Evolutionary conservation across 1,140 invertebrate species (phyloP).

Genomic region (Plutomurus gul): DNA sequence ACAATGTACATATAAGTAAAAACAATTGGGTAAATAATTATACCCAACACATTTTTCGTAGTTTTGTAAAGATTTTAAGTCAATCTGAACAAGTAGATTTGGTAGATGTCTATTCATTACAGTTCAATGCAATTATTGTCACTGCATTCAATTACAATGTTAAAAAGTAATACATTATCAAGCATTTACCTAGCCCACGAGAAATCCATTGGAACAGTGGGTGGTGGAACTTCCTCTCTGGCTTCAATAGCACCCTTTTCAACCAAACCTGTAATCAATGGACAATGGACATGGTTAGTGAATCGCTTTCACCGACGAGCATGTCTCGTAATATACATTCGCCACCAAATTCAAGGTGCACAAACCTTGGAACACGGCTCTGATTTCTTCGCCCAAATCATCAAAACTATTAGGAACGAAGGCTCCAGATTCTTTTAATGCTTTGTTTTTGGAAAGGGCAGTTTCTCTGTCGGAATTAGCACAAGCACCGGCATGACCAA

Average conservation of each 20-base stretch:
- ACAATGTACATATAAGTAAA: constrained; percentile 50
- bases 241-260: constrained; percentile 81
- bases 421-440: constrained; percentile 80
- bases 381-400: constrained; percentile 77
- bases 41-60: constrained; percentile 16
- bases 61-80: background rate
- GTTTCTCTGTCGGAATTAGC: constrained; percentile 96
- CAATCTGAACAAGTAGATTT: background rate
- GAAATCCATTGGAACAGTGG: constrained; percentile 99
- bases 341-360: no score
- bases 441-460: constrained; percentile 88
- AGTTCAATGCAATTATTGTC: no score
- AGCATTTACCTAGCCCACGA: constrained; percentile 88
- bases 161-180: background rate
- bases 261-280: constrained; percentile 78
- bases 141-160: background rate
- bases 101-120: background rate
- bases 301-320: no score
- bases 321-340: background rate
- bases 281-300: background rate
- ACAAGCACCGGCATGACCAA: constrained; percentile 98
- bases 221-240: constrained; percentile 89
- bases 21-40: constrained; percentile 13
- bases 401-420: constrained; percentile 93
- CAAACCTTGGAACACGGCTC: constrained; percentile 8